A percentile compares a stretch with the other conserved stretches of the same genome.
Conservation (phyloP, 2,797 vertebrate species). For the Pristis pectinata region DNA sequence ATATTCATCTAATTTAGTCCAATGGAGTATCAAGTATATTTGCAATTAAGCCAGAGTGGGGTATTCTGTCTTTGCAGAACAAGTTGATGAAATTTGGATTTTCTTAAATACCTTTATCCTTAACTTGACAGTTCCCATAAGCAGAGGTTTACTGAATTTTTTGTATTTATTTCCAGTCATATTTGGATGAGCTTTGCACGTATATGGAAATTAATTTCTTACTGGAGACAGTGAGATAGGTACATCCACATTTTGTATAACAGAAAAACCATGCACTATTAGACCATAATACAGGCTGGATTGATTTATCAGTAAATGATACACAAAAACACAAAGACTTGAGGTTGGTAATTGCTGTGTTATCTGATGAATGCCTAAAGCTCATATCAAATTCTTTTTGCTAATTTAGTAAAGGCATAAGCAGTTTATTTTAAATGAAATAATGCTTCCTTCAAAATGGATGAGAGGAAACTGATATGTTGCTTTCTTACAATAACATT, state of each 20-base stretch:
- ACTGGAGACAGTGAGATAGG: background rate
- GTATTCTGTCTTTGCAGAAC: background rate
- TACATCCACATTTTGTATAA: background rate
- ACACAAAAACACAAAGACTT: background rate
- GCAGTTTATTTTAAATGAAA: background rate
- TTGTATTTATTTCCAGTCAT: background rate
- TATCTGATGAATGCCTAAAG: background rate
- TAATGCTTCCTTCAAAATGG: background rate
- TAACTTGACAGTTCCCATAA: background rate
- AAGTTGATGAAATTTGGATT: background rate
- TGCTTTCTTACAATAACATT: background rate
- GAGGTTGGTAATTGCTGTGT: background rate
- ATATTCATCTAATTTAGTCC: background rate
- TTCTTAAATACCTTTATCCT: background rate
- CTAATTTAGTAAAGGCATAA: background rate
- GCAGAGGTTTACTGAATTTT: background rate
- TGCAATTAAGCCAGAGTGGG: background rate
- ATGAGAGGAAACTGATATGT: background rate
- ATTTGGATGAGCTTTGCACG: background rate
- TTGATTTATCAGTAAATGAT: background rate
- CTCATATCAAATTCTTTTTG: background rate
- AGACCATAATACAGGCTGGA: background rate
- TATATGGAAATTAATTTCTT: background rate
- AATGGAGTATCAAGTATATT: background rate
- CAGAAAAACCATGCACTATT: background rate